Base-by-base conservation (phyloP, 2,797 vertebrate species). In the Saguinus oedipus region DNA sequence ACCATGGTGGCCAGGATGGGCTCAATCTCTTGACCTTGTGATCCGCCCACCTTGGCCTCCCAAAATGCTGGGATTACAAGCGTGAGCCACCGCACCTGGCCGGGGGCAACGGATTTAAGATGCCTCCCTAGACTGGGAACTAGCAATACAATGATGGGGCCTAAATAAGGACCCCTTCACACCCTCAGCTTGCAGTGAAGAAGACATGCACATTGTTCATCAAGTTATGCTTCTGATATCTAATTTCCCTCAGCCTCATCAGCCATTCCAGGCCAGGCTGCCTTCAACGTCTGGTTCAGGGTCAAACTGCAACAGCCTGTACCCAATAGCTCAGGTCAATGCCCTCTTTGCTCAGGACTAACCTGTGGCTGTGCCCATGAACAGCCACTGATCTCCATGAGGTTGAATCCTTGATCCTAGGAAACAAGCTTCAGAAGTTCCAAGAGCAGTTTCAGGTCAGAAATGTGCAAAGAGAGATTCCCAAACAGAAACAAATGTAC, bases 81-180 rank as follows among this genome's bases (percentile, higher is more conserved):
- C 7, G 2, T 55, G 53, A 55, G 7, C 53, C 53, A 55, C 53
- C 0, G 20, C 2, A 2, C 53, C 53, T 55, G 53, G 53, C 20
- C 1, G 4, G 44, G 13, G 57, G 6, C 15, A 46, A 55, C 0
- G 50, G 74, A 57, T 33, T 9, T 64, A 11, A 83, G 53, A 79
- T 9, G 12, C 22, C 42, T 46, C 57, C 1, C 11, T 70, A 20
- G 26, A 1, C 53, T 75, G 27, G 13, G 36, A 50, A 27, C 15
- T n/a, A n/a, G 36, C 3, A 76, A 22, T 5, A 27, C 13, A 30
- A 26, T 0, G 15, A 19, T 22, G 55, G 20, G 36, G 8, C 0
- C 55, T 53, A 30, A 82, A 11, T 0, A 20, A 14, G 2, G 19
- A 22, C 22, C 50, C 75, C 20, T 27, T 9, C 50, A 74, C 12